Conservation (phyloP, 2,113 vertebrate genomes). For the Cebidichthys violaceus region DNA sequence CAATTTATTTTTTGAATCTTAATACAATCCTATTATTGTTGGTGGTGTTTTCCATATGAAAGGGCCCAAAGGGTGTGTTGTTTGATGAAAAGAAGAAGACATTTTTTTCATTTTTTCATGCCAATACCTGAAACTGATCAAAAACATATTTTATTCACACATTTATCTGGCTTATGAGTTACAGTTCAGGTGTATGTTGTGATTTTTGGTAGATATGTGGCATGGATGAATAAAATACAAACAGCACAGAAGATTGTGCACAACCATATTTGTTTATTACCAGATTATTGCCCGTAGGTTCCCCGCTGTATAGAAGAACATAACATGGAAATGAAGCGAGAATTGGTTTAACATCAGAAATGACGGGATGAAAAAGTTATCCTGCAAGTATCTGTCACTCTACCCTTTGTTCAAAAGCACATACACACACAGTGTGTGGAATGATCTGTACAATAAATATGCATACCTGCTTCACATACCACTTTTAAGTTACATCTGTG, state of each 20-base stretch:
- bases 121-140: too few species aligned
- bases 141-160: too few species aligned
- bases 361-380: slow-evolving; percentile 5
- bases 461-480: slow-evolving; percentile 42
- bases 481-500: slow-evolving; percentile 40
- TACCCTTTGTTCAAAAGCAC: slow-evolving; percentile 17
- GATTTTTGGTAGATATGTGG: too few species aligned
- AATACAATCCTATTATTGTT: too few species aligned
- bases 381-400: slow-evolving; percentile 25
- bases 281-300: slow-evolving; percentile 66
- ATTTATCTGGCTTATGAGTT: too few species aligned
- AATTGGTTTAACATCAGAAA: slow-evolving; percentile 47
- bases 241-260: neutral
- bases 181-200: too few species aligned
- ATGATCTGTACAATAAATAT: slow-evolving; percentile 69
- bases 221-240: neutral
- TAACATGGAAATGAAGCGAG: slow-evolving; percentile 31
- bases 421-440: slow-evolving; percentile 68
- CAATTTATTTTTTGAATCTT: too few species aligned
- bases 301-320: slow-evolving; percentile 58
- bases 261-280: slow-evolving; percentile 56
- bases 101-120: too few species aligned
- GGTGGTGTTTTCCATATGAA: too few species aligned
- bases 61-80: too few species aligned
- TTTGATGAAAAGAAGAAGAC: too few species aligned